Conservation (phyloP, 2,888 invertebrate species). For the Slavum lentiscoides region DNA sequence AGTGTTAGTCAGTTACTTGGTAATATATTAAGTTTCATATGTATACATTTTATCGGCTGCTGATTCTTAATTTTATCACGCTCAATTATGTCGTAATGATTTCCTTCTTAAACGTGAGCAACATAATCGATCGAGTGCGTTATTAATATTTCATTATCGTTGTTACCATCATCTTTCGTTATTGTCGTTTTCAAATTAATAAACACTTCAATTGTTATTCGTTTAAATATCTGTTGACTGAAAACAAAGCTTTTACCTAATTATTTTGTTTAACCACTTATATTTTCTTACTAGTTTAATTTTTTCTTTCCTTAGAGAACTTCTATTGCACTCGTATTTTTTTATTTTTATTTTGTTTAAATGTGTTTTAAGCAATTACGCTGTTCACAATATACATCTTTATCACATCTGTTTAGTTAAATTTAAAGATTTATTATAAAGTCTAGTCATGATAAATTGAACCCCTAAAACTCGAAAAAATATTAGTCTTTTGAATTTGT, state of each 20-base stretch:
- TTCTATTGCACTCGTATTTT: not conserved
- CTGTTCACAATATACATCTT: not conserved
- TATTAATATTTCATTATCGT: conserved; percentile 8
- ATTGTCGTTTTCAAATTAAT: conserved; percentile 5
- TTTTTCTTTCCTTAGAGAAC: not conserved
- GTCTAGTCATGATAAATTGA: not conserved
- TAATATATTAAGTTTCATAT: conserved; percentile 37
- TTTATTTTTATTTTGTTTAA: not conserved
- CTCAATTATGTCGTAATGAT: conserved; percentile 23
- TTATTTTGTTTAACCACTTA: conserved; percentile 3
- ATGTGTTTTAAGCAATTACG: not conserved
- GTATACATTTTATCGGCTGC: conserved; percentile 32
- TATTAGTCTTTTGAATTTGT: not conserved
- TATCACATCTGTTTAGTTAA: conserved; percentile 8
- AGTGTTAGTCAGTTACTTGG: conserved; percentile 31
- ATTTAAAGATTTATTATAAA: conserved; percentile 1
- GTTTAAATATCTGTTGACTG: conserved; percentile 41
- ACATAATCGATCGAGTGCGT: not conserved
- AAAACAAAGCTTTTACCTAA: conserved; percentile 26
- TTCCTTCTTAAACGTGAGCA: conserved; percentile 7
- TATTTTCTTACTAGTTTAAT: not conserved
- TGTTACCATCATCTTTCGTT: not conserved
- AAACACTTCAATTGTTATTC: not conserved
- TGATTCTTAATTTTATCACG: conserved; percentile 19
- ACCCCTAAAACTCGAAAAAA: not conserved